Conservation (phyloP, 2,113 vertebrate species). For the Thalassarche chlororhynchos region DNA sequence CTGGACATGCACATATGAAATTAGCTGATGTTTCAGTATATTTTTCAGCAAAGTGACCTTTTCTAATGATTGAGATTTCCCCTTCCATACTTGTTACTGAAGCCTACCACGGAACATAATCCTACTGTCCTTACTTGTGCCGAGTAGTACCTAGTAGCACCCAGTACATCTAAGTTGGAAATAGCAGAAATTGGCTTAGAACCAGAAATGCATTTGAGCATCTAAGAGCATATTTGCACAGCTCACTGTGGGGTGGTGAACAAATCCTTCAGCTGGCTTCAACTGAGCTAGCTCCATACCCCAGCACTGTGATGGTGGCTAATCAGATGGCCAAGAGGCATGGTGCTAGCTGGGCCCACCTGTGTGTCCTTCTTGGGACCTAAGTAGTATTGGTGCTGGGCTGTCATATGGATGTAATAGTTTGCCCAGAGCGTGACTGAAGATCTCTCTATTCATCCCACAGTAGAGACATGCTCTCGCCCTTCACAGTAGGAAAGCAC, state of each 20-base stretch:
- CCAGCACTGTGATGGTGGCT: fast-evolving
- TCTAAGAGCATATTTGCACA: neutral
- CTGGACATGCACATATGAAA: neutral
- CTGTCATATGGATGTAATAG: neutral
- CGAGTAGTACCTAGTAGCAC: neutral
- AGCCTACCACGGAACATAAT: neutral
- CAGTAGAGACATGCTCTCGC: neutral
- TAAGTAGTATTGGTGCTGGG: neutral
- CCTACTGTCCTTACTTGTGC: neutral
- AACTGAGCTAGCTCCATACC: neutral
- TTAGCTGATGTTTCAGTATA: neutral
- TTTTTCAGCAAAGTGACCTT: neutral
- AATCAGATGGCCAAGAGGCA: neutral
- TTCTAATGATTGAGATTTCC: neutral
- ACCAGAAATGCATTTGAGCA: neutral
- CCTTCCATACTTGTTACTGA: neutral
- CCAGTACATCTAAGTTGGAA: neutral
- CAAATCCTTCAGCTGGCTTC: neutral
- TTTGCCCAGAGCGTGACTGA: neutral
- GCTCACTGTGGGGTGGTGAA: neutral
- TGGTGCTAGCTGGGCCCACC: neutral
- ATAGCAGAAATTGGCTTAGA: neutral
- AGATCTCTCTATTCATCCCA: neutral
- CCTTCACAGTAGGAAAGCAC: neutral
- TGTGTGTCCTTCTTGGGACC: neutral